Percentiles rank a stretch among this genome's conserved stretches.
These are phyloP conservation scores for Eretmocerus hayati DNA, from an alignment of 2,888 invertebrate species.

Conservation along the genomic window DNA sequence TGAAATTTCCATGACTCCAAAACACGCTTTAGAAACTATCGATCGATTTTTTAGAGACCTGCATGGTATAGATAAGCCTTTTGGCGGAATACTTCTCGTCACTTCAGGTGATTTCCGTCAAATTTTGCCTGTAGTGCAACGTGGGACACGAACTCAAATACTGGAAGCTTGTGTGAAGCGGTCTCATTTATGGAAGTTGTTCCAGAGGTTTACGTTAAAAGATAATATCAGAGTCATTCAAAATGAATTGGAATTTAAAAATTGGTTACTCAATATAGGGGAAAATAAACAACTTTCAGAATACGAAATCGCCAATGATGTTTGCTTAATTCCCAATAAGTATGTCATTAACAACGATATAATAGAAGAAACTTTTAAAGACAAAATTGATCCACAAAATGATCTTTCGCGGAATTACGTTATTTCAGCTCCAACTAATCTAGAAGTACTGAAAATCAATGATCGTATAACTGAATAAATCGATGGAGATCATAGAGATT, in stretches of 20 bases:
- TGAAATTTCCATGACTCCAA: conserved; percentile 20
- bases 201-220: background rate
- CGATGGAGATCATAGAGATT: too few relatives aligned
- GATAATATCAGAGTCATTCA: background rate
- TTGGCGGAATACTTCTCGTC: conserved; percentile 2
- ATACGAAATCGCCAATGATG: background rate
- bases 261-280: background rate
- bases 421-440: too few relatives aligned
- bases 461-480: too few relatives aligned
- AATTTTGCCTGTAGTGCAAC: conserved; percentile 1
- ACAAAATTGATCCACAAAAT: background rate
- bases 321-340: background rate
- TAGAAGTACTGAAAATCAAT: too few relatives aligned
- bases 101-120: conserved; percentile 1
- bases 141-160: conserved; percentile 1
- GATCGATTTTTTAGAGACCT: conserved; percentile 15
- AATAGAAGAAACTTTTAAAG: background rate
- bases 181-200: background rate
- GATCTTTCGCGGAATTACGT: too few relatives aligned
- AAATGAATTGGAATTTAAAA: background rate
- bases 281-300: background rate
- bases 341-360: background rate
- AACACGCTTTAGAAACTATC: conserved; percentile 13
- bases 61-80: conserved; percentile 4
- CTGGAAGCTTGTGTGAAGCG: background rate